These are phyloP conservation scores for Aptenodytes patagonicus DNA, from an alignment of 2,113 vertebrate genomes.

Conservation along the genomic window DNA sequence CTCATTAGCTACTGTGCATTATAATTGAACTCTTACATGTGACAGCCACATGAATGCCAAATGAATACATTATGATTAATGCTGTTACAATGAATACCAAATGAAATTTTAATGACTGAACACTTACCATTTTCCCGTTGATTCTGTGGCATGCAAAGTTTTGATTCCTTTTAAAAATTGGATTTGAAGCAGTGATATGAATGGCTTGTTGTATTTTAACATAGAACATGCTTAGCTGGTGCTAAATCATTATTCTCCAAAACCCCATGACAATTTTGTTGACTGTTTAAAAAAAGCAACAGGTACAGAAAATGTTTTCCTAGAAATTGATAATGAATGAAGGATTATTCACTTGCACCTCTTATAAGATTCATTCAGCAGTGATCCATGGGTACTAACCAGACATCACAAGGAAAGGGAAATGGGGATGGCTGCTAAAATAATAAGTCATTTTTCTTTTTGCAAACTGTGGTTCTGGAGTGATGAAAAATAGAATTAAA, in stretches of 20 bases:
- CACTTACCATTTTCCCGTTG: not conserved
- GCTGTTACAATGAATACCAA: slow-evolving; percentile 13
- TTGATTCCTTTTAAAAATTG: not conserved
- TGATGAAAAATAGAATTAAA: not conserved
- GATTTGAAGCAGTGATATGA: not conserved
- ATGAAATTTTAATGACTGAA: slow-evolving; percentile 31
- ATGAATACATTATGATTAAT: slow-evolving; percentile 46
- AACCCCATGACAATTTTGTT: not conserved
- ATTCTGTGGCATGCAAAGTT: not conserved
- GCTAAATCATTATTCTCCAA: not conserved
- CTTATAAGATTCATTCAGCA: not conserved
- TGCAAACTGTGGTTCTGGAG: not conserved
- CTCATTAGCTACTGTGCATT: slow-evolving; percentile 50
- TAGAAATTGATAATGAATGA: not conserved
- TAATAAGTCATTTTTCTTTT: not conserved
- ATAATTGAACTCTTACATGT: slow-evolving; percentile 36
- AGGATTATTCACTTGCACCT: not conserved
- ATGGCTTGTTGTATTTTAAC: not conserved
- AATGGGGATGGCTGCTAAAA: not conserved
- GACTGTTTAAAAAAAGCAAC: not conserved
- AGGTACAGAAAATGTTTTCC: not conserved
- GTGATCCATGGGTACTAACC: not conserved
- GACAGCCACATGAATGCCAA: slow-evolving; percentile 24
- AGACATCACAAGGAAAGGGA: not conserved
- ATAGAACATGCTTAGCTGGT: not conserved